Conservation (phyloP, 2,888 invertebrate species). For the Acleris emargana region DNA sequence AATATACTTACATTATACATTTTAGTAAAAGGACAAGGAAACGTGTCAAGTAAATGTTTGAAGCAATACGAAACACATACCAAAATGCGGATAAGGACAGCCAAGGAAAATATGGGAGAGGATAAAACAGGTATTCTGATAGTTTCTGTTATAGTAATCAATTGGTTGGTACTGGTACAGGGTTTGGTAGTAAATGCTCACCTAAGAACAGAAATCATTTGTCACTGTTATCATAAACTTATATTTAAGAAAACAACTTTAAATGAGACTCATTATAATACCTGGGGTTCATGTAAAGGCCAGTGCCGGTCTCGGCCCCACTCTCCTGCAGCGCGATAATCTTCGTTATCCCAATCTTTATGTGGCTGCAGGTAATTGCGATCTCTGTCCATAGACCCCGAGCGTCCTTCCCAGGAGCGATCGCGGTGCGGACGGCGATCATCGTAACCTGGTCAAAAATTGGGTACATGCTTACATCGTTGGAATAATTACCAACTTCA, state of each 20-base stretch:
- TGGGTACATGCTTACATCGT: background rate
- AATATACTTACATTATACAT: slow-evolving; percentile 9
- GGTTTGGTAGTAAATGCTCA: slow-evolving; percentile 66
- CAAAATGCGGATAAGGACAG: slow-evolving; percentile 77
- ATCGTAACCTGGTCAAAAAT: slow-evolving; percentile 67
- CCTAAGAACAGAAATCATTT: slow-evolving; percentile 53
- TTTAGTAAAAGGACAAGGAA: background rate
- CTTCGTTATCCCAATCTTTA: slow-evolving; percentile 81
- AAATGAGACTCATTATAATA: slow-evolving; percentile 40
- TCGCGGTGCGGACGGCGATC: slow-evolving; percentile 79
- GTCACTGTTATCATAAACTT: slow-evolving; percentile 32
- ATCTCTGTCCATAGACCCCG: slow-evolving; percentile 75
- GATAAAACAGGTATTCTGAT: slow-evolving; percentile 69
- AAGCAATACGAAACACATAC: slow-evolving; percentile 57
- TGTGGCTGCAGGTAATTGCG: slow-evolving; percentile 76
- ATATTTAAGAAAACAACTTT: slow-evolving; percentile 5
- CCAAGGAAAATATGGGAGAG: slow-evolving; percentile 81
- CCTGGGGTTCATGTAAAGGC: slow-evolving; percentile 78
- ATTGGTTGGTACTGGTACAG: slow-evolving; percentile 73
- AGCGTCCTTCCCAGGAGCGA: slow-evolving; percentile 83
- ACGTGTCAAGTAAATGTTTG: background rate
- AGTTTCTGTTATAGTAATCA: slow-evolving; percentile 69
- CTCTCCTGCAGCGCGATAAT: slow-evolving; percentile 81
- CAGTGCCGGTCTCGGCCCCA: slow-evolving; percentile 79
- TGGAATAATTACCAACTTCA: background rate